A percentile compares a stretch with the other conserved stretches of the same genome.
Conservation (phyloP, 2,113 vertebrate species). For the Cyanoliseus patagonus region DNA sequence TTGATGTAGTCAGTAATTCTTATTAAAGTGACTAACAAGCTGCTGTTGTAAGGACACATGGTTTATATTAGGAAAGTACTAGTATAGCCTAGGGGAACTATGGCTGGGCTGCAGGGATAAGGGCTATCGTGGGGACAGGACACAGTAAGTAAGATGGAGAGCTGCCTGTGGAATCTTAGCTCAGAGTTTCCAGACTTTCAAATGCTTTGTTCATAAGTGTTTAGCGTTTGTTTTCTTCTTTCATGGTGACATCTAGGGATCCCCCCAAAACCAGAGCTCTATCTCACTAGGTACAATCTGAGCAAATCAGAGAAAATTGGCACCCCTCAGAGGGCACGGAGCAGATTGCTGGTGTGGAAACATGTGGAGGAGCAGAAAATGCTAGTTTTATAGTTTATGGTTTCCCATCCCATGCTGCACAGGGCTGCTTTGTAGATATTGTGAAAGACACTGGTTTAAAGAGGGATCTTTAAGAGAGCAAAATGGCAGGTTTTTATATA, state of each 20-base stretch:
- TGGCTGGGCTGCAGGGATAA: neutral
- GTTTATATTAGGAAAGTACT: neutral
- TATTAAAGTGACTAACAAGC: neutral
- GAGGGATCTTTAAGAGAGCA: neutral
- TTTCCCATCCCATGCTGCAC: neutral
- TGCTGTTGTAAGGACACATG: neutral
- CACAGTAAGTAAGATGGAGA: rapidly evolving
- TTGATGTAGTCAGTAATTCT: conserved; percentile 1
- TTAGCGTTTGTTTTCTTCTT: neutral
- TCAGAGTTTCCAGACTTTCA: neutral
- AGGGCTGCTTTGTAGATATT: neutral
- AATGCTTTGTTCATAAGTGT: neutral
- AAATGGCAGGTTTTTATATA: neutral
- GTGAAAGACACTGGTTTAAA: neutral
- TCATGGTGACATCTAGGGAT: neutral
- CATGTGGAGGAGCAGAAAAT: neutral
- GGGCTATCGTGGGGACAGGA: neutral
- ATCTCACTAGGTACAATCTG: neutral
- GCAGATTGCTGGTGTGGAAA: neutral
- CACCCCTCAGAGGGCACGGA: neutral
- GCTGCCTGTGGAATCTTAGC: neutral
- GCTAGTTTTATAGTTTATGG: neutral
- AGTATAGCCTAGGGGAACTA: neutral
- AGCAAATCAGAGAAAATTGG: neutral
- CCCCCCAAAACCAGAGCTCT: neutral